These are phyloP conservation scores for Philereme transversata DNA, from an alignment of 2,888 invertebrate genomes.

Conservation along the genomic window DNA sequence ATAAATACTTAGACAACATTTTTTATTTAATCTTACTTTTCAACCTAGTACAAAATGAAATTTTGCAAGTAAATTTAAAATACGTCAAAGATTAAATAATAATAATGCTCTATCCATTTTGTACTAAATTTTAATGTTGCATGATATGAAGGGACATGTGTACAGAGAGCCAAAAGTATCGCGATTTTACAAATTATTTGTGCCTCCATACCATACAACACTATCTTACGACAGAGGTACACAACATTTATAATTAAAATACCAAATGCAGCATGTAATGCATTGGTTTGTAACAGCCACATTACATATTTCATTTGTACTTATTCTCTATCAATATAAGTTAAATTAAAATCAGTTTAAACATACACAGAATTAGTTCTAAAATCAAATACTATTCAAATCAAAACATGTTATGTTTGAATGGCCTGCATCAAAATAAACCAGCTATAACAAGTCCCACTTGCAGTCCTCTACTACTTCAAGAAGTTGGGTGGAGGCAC, in stretches of 20 bases:
- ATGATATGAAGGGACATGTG: not conserved
- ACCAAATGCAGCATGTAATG: slow-evolving; percentile 19
- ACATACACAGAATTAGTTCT: not conserved
- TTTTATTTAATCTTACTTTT: slow-evolving; percentile 1
- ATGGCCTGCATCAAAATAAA: slow-evolving; percentile 37
- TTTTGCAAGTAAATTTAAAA: slow-evolving; percentile 2
- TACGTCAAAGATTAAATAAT: not conserved
- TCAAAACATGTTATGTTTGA: slow-evolving; percentile 22
- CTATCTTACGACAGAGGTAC: slow-evolving; percentile 5
- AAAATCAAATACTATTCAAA: slow-evolving; percentile 13
- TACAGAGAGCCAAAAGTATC: slow-evolving; percentile 2
- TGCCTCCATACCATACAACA: slow-evolving; percentile 6
- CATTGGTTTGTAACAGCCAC: slow-evolving; percentile 1
- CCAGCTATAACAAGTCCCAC: slow-evolving; percentile 1
- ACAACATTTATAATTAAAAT: slow-evolving; percentile 16
- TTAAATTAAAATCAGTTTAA: slow-evolving; percentile 17
- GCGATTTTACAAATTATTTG: not conserved
- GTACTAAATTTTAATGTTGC: slow-evolving; percentile 7
- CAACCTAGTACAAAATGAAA: slow-evolving; percentile 12
- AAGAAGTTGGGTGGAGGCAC: too few species aligned
- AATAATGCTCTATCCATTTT: slow-evolving; percentile 6
- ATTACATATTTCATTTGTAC: slow-evolving; percentile 25
- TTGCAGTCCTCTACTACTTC: not conserved
- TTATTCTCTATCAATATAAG: slow-evolving; percentile 13
- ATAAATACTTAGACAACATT: slow-evolving; percentile 8